Base-by-base conservation (phyloP, 2,888 invertebrate genomes). In the Polyploca ridens region DNA sequence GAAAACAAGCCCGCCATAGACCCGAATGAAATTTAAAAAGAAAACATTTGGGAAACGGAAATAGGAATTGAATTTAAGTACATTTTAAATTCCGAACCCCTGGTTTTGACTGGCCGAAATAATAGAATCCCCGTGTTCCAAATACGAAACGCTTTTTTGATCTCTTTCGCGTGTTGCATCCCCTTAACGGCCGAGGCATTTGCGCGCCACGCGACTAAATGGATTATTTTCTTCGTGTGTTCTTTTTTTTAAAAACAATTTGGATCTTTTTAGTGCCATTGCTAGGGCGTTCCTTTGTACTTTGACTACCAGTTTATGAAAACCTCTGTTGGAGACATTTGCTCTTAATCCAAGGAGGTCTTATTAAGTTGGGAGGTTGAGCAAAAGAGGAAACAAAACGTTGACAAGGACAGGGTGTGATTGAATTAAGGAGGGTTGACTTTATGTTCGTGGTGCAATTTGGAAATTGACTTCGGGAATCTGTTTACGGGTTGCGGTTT, bases 391-490 rank as follows among this genome's bases (percentile, higher is more conserved):
- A 90, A 92, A 91, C 90, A 92, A 93, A 94, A 91, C 89, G 93
- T 90, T 93, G 93, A 93, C 93, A 93, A 90, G 91, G 88, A 83
- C 87, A 82, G 88, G 90, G 89, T 91, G 90, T 89, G 91, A 93
- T 93, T 89, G 91, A 88, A 93, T 93, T 92, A 93, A 86, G 91
- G 90, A 89, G 91, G 93, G 92, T 91, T 91, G 90, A 91, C 90
- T 93, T 92, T 91, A 92, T 90, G 87, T 86, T 89, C 88, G 86
- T 85, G 79, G 84, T 81, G 88, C 93, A 91, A 93, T 94, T 93
- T 94, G 87, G 86, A 93, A 90, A 94, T 93, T 93, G 93, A 90
- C 91, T 93, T 89, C 82, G 77, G 88, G 86, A 91, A 91, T 92
- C 91, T 93, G 93, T 90, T 91, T 91, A 85, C 75, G 82, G 84